Evolutionary conservation across 2,888 invertebrate genomes (phyloP).

Genomic region (Meta bourneti): DNA sequence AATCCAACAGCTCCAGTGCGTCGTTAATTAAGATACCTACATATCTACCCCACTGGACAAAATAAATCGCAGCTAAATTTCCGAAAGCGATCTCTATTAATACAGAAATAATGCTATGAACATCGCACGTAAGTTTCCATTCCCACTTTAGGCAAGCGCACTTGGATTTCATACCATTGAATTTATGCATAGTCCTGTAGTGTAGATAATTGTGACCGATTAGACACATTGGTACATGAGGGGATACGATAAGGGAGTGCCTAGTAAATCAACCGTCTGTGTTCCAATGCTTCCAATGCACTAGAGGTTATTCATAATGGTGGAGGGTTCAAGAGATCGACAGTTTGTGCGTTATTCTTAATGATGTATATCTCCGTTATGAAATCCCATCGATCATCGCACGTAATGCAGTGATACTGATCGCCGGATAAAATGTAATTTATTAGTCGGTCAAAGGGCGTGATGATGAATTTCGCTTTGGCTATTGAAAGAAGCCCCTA

Average conservation of each 20-base stretch:
- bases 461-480: too few relatives aligned
- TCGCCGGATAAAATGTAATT: background rate
- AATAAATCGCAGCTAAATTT: too few relatives aligned
- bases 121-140: background rate
- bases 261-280: conserved; percentile 6
- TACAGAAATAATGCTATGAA: background rate
- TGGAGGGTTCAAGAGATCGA: background rate
- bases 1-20: too few relatives aligned
- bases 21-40: too few relatives aligned
- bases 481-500: too few relatives aligned
- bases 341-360: background rate
- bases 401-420: background rate
- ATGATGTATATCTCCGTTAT: background rate
- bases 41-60: too few relatives aligned
- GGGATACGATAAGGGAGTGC: conserved; percentile 10
- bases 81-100: background rate
- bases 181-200: background rate
- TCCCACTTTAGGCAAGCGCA: background rate
- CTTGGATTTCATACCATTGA: background rate
- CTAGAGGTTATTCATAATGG: background rate
- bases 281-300: background rate
- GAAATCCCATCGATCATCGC: background rate
- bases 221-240: background rate
- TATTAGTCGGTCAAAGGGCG: too few relatives aligned
- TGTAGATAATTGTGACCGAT: conserved; percentile 1